A percentile compares a stretch with the other conserved stretches of the same genome.
Evolutionary conservation across 2,888 invertebrate genomes (phyloP).

Genomic region (Eumacrocentrus americanus): DNA sequence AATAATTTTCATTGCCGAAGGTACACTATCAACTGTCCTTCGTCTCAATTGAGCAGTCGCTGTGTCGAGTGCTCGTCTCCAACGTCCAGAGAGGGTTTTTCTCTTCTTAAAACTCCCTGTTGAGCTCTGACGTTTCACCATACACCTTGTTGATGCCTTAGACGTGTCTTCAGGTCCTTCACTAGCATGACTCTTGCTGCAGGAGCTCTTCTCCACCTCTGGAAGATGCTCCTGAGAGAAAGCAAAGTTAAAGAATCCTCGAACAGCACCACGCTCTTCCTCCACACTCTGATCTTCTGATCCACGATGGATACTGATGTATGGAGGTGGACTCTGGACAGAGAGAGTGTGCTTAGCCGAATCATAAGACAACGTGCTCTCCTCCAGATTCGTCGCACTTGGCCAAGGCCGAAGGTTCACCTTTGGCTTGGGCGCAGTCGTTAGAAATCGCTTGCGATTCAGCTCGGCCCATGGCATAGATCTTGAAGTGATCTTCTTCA

Average conservation of each 20-base stretch:
- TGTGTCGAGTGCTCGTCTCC: slow-evolving; percentile 48
- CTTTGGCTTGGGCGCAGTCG: slow-evolving; percentile 39
- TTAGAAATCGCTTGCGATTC: slow-evolving; percentile 49
- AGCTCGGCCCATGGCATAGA: slow-evolving; percentile 41
- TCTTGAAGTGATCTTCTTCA: slow-evolving; percentile 40
- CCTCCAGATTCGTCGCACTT: slow-evolving; percentile 51
- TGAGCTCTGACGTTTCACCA: slow-evolving; percentile 48
- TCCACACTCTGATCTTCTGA: slow-evolving; percentile 22
- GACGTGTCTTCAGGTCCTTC: slow-evolving; percentile 22
- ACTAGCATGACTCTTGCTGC: slow-evolving; percentile 6
- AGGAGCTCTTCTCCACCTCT: slow-evolving; percentile 10
- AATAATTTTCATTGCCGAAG: slow-evolving; percentile 39
- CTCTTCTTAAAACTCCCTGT: slow-evolving; percentile 46
- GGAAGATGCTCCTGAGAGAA: slow-evolving; percentile 43
- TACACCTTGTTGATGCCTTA: slow-evolving; percentile 37
- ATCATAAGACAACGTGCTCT: slow-evolving; percentile 27
- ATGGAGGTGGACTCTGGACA: slow-evolving; percentile 27
- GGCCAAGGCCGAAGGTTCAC: slow-evolving; percentile 53
- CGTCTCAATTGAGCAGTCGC: slow-evolving; percentile 34
- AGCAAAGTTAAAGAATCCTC: slow-evolving; percentile 45
- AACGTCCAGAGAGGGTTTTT: slow-evolving; percentile 47
- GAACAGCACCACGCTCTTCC: slow-evolving; percentile 8
- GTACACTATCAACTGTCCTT: slow-evolving; percentile 44
- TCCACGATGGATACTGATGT: slow-evolving; percentile 30
- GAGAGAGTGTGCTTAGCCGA: not conserved